These are phyloP conservation scores for Lycophotia porphyrea DNA, from an alignment of 2,888 invertebrate genomes.

Conservation along the genomic window DNA sequence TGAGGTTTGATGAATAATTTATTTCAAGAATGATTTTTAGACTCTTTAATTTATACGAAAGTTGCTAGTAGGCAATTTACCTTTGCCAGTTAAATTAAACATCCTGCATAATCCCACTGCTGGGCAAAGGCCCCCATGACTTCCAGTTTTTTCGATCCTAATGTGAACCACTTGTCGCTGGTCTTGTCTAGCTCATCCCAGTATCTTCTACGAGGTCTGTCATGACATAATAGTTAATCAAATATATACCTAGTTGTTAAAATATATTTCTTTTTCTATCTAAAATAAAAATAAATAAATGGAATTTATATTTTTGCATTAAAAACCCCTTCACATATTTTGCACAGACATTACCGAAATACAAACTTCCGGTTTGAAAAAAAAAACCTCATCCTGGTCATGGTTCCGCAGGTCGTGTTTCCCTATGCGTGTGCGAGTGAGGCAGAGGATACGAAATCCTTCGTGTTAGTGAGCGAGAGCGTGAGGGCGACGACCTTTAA, in stretches of 20 bases:
- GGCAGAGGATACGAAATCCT: constrained; percentile 73
- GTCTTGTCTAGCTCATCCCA: too few species aligned
- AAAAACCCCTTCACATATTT: not conserved
- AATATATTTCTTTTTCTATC: not conserved
- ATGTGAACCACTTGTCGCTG: too few species aligned
- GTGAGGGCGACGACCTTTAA: constrained; percentile 89
- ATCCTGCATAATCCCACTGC: too few species aligned
- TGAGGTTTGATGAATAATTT: not conserved
- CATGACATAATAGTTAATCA: not conserved
- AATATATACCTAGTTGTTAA: too few species aligned
- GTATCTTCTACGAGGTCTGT: too few species aligned
- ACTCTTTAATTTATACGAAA: not conserved
- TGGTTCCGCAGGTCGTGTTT: constrained; percentile 83
- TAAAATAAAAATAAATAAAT: not conserved
- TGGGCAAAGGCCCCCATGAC: too few species aligned
- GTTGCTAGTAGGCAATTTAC: not conserved
- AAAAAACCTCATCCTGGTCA: constrained; percentile 82
- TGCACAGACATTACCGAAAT: constrained; percentile 73
- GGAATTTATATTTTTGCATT: not conserved
- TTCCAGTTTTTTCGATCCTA: too few species aligned
- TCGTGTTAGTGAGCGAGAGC: constrained; percentile 77
- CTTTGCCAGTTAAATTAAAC: not conserved
- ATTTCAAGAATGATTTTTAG: not conserved
- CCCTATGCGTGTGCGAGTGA: constrained; percentile 81
- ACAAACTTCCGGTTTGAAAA: constrained; percentile 82